Conservation (phyloP, 2,113 vertebrate genomes). For the Platycercus adscitus region DNA sequence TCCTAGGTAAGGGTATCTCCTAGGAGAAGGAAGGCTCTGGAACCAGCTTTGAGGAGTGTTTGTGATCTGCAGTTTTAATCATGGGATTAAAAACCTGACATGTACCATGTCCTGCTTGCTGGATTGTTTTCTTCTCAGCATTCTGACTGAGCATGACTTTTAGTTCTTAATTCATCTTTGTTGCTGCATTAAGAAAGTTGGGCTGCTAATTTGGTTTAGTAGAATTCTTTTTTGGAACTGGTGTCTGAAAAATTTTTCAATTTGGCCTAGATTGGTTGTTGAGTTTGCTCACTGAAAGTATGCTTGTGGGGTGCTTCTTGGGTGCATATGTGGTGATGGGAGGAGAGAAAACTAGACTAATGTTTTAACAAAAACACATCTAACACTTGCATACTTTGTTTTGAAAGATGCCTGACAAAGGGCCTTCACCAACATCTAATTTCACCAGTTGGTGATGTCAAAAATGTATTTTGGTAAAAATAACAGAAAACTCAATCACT, state of each 20-base stretch:
- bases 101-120: neutral
- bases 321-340: neutral
- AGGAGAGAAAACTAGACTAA: neutral
- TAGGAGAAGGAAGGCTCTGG: neutral
- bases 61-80: neutral
- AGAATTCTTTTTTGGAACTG: neutral
- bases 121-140: neutral
- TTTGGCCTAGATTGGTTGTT: neutral
- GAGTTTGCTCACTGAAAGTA: neutral
- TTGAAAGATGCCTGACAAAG: neutral
- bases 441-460: slow-evolving; percentile 54
- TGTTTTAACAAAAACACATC: neutral
- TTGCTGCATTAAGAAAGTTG: neutral
- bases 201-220: neutral
- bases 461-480: slow-evolving; percentile 16
- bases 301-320: neutral
- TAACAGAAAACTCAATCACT: neutral
- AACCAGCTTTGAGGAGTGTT: neutral
- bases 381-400: neutral
- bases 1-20: neutral
- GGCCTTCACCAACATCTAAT: neutral
- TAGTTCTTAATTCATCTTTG: neutral
- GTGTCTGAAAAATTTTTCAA: neutral
- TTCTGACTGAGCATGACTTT: neutral
- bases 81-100: neutral